Percentiles rank a stretch among this genome's conserved stretches.
Evolutionary conservation across 2,797 vertebrate genomes (phyloP).

Genomic region (Rhodeus uyekii): DNA sequence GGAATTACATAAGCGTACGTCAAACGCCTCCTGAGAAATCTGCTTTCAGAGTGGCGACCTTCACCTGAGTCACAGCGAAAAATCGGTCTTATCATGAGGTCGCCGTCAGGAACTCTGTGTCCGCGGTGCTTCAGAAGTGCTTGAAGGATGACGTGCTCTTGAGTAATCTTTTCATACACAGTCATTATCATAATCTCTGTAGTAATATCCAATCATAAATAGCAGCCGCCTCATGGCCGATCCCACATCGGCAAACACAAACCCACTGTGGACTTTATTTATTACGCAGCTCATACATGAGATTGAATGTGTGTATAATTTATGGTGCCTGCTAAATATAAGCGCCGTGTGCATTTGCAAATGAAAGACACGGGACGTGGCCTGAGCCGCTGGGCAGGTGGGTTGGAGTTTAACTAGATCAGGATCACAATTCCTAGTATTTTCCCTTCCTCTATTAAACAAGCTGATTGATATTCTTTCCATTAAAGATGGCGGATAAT

Average conservation of each 20-base stretch:
- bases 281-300: not conserved
- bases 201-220: not conserved
- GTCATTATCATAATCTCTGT: slow-evolving; percentile 21
- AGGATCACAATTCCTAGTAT: not conserved
- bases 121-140: not conserved
- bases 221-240: not conserved
- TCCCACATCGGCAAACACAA: not conserved
- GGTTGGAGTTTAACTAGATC: slow-evolving; percentile 16
- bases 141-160: not conserved
- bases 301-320: slow-evolving; percentile 40
- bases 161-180: not conserved
- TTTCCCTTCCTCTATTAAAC: not conserved
- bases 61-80: not conserved
- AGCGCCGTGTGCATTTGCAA: slow-evolving; percentile 4
- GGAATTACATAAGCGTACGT: slow-evolving; percentile 10
- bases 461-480: not conserved
- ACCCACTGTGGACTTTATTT: not conserved
- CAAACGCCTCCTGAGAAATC: not conserved
- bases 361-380: not conserved
- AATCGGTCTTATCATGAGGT: not conserved
- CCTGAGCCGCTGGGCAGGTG: not conserved
- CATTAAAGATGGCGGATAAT: not conserved
- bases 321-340: slow-evolving; percentile 43
- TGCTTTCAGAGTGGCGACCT: not conserved
- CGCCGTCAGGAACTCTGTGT: not conserved